Conservation (phyloP, 2,113 vertebrate genomes). For the Haliaeetus leucogaster region DNA sequence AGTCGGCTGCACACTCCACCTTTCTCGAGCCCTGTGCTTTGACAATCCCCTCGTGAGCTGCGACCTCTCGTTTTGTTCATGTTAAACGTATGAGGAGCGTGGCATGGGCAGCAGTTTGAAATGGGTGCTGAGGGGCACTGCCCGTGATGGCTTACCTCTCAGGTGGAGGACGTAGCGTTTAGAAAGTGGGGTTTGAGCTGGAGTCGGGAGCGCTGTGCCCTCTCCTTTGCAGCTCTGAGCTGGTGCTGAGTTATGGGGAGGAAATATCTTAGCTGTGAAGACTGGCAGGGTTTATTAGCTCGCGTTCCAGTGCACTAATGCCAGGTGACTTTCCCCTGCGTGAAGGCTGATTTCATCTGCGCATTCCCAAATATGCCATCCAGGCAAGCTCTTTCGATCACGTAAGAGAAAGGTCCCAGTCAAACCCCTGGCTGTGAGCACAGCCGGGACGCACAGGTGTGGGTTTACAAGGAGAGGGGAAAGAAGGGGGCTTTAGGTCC, state of each 20-base stretch:
- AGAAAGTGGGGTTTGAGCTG: neutral
- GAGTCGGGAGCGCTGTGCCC: neutral
- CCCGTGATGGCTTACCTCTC: neutral
- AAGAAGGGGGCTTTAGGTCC: neutral
- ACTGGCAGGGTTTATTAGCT: neutral
- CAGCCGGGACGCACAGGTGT: neutral
- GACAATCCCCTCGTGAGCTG: neutral
- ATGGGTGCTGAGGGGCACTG: neutral
- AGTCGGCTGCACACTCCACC: neutral
- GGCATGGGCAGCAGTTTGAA: neutral
- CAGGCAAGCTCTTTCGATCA: neutral
- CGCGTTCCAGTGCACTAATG: neutral
- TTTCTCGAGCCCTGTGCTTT: neutral
- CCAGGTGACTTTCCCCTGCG: neutral
- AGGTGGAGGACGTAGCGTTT: neutral
- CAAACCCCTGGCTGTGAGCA: neutral
- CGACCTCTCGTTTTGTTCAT: neutral
- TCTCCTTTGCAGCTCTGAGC: neutral
- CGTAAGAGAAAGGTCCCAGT: neutral
- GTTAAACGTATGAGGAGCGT: neutral
- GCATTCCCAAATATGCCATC: neutral
- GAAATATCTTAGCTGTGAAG: slow-evolving; percentile 15
- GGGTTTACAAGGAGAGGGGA: slow-evolving; percentile 24
- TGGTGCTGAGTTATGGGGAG: slow-evolving; percentile 5
- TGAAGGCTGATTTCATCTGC: neutral